Evolutionary conservation across 2,888 invertebrate species (phyloP), one percentile per base, ranked within the genome.

Genomic region (Malthinus flaveolus): DNA sequence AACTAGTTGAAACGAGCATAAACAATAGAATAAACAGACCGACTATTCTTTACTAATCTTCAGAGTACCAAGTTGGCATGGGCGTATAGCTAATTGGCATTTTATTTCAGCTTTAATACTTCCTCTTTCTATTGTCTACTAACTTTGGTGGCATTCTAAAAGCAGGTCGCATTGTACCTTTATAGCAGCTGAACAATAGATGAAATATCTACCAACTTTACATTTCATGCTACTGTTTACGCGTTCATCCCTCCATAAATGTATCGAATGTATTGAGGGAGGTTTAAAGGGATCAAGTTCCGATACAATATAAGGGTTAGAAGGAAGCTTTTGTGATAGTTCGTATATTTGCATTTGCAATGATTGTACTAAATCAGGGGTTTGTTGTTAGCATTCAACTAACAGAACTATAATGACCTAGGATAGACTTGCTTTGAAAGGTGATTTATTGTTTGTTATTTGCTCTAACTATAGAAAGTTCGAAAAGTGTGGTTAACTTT

Each of bases 61-160:
- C 39, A 42, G 15, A 42, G 13, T 58, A 58, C 52, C 60, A 44
- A 37, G 60, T 52, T 52, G 49, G 49, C 45, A 54, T 49, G 23
- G 39, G 39, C 39, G 39, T 42, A 15, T 59, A 59, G 52, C 62
- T 62, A 62, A 62, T 62, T 62, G 62, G 62, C 62, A 56, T 62
- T 62, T 62, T 59, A 62, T 59, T 62, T 59, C 59, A 51, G 49
- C 62, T 57, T 56, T 56, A 57, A 63, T 60, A 57, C 49, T 60
- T 58, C 57, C 62, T 49, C 52, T 34, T 42, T 39, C 58, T 59
- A 56, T 59, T 62, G 56, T 62, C 56, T 55, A 39, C 54, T 51
- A 59, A 59, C 59, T 58, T 58, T 48, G 62, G 51, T 49, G 23
- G 23, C 23, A 59, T 59, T 55, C 58, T 45, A 48, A 62, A 54